Evolutionary conservation across 1,140 invertebrate genomes (phyloP).

Genomic region (Drosophila eugracilis): DNA sequence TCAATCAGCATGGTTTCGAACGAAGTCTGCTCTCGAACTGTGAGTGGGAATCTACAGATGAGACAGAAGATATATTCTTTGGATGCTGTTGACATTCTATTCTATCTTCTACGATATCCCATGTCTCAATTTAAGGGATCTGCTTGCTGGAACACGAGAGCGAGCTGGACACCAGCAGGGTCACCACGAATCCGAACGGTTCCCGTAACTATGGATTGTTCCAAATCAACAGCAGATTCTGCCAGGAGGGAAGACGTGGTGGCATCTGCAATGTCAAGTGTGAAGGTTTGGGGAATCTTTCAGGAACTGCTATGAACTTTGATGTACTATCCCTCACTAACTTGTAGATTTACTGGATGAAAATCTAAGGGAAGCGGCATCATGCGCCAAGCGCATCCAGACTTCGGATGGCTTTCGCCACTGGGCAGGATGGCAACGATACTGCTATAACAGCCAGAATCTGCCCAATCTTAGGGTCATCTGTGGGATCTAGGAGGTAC

Average conservation of each 20-base stretch:
- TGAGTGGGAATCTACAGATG: slow-evolving; percentile 28
- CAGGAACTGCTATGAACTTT: neutral
- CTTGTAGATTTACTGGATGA: slow-evolving; percentile 87
- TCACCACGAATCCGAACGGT: slow-evolving; percentile 87
- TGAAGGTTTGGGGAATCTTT: slow-evolving; percentile 41
- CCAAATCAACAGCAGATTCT: slow-evolving; percentile 84
- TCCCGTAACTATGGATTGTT: slow-evolving; percentile 89
- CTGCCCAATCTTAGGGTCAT: slow-evolving; percentile 85
- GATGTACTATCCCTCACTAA: neutral
- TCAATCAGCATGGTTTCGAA: slow-evolving; percentile 59
- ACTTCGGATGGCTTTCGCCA: slow-evolving; percentile 88
- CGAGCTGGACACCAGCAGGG: slow-evolving; percentile 86
- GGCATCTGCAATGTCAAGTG: slow-evolving; percentile 71
- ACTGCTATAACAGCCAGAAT: slow-evolving; percentile 88
- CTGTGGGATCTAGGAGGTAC: slow-evolving; percentile 49
- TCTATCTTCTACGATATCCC: neutral
- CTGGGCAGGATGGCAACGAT: slow-evolving; percentile 89
- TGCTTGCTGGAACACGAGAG: slow-evolving; percentile 90
- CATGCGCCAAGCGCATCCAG: slow-evolving; percentile 88
- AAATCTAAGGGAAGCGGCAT: slow-evolving; percentile 88
- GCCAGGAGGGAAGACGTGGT: slow-evolving; percentile 52
- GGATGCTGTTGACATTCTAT: too few relatives aligned
- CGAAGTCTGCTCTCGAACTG: slow-evolving; percentile 62
- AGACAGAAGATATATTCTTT: too few relatives aligned
- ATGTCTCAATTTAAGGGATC: slow-evolving; percentile 86